A percentile compares a stretch with the other conserved stretches of the same genome.
Conservation (phyloP, 2,113 vertebrate species). For the Climacteris rufus region DNA sequence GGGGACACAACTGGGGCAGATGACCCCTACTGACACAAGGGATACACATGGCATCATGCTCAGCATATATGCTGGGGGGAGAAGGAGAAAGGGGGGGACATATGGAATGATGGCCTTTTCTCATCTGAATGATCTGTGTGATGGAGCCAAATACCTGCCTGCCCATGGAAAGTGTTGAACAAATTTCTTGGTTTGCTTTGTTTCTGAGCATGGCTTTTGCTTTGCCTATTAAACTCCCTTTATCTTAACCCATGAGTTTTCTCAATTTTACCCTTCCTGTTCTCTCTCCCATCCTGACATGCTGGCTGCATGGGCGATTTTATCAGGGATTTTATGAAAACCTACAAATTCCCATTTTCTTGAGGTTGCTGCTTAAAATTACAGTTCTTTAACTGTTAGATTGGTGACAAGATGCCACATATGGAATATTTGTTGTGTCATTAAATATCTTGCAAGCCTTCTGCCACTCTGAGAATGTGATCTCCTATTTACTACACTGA, state of each 20-base stretch:
- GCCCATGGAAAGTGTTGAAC: neutral
- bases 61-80: neutral
- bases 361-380: neutral
- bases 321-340: constrained; percentile 16
- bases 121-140: neutral
- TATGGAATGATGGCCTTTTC: neutral
- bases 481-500: neutral
- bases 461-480: neutral
- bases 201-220: neutral
- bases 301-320: neutral
- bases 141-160: neutral
- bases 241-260: neutral
- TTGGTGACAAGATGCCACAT: neutral
- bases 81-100: neutral
- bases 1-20: neutral
- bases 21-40: neutral
- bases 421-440: neutral
- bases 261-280: neutral
- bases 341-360: neutral
- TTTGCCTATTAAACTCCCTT: neutral
- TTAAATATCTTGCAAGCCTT: neutral
- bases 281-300: neutral
- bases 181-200: neutral
- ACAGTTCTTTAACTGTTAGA: neutral
- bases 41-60: fast-evolving